phyloP scores from a whole-genome alignment of 2,797 vertebrate genomes.

The Brachymystax lenok region DNA sequence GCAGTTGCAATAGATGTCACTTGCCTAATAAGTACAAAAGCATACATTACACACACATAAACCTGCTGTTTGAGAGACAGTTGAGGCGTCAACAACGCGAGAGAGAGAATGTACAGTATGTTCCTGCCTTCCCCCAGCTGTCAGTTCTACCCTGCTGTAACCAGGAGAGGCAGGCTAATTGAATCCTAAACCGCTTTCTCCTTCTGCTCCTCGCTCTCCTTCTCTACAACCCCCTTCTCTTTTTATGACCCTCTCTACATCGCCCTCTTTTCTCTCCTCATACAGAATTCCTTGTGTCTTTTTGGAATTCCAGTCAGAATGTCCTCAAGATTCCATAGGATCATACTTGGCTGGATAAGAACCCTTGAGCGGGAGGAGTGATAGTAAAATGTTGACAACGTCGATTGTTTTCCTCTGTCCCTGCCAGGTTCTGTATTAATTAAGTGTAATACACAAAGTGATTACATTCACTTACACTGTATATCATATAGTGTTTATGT shows the following conservation, averaged over 20 bases:
- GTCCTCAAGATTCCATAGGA: not conserved
- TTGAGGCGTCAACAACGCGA: constrained; percentile 31
- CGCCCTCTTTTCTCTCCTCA: too few species aligned
- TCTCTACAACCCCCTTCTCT: constrained; percentile 11
- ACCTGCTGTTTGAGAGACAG: not conserved
- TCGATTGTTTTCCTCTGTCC: not conserved
- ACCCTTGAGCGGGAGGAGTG: not conserved
- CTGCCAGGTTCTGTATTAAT: not conserved
- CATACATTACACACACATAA: not conserved
- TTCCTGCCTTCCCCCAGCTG: constrained; percentile 41
- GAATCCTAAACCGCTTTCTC: constrained; percentile 60
- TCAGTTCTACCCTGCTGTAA: constrained; percentile 51
- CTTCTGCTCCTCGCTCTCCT: constrained; percentile 50
- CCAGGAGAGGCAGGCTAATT: constrained; percentile 61
- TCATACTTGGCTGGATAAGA: not conserved
- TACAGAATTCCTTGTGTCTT: not conserved
- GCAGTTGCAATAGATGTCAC: too few species aligned
- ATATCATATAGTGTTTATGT: constrained; percentile 4
- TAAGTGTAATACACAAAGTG: not conserved
- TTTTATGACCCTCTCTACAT: constrained; percentile 10
- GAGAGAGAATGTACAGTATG: constrained; percentile 18
- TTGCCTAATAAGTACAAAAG: not conserved
- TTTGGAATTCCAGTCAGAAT: not conserved
- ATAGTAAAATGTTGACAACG: not conserved
- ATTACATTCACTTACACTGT: not conserved